Base-by-base conservation (phyloP, 2,797 vertebrate genomes). In the Galagoides demidoff region DNA sequence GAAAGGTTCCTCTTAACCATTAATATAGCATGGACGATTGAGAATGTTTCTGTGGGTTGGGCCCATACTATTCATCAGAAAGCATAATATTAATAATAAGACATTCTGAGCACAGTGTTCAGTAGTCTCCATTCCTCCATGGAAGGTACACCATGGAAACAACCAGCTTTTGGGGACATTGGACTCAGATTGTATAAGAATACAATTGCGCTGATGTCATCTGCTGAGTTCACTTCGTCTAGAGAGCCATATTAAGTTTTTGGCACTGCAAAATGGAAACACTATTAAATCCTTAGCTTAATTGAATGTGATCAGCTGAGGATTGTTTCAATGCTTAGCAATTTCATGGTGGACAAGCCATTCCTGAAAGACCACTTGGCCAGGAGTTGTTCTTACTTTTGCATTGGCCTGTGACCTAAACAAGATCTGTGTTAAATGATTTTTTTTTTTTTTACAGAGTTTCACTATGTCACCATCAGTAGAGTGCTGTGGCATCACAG, bases 251-350 rank as follows among this genome's bases (percentile, higher is more conserved):
- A 55, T 57, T 73, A 17, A 43, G 34, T n/a, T 64, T 85, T 55
- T 71, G 64, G 20, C 11, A 83, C 2, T 37, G 81, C 52, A 55
- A 68, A 94, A 66, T 43, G 37, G 87, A 97, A 89, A 68, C 34
- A 22, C 37, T 70, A 70, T 68, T 52, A 45, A 63, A 70, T 74
- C 37, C 52, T 89, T 63, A 76, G 68, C 16, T 45, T 59, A 27
- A 63, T 0, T 10, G 39, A 90, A 89, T 13, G 14, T 1, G 49
- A 16, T 10, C 77, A 76, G 4, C n/a, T 77, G 81, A 39, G 45
- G 25, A 12, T 13, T 2, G 23, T 88, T 86, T 91, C 12, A 20
- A 7, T 10, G n/a, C 27, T 86, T 68, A 76, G 81, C 55, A 1
- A 82, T 37, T 78, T 34, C 27, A 29, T 16, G 66, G 25, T 45